These are phyloP conservation scores for Heliconius erato DNA, from an alignment of 2,888 invertebrate species.

Conservation along the genomic window DNA sequence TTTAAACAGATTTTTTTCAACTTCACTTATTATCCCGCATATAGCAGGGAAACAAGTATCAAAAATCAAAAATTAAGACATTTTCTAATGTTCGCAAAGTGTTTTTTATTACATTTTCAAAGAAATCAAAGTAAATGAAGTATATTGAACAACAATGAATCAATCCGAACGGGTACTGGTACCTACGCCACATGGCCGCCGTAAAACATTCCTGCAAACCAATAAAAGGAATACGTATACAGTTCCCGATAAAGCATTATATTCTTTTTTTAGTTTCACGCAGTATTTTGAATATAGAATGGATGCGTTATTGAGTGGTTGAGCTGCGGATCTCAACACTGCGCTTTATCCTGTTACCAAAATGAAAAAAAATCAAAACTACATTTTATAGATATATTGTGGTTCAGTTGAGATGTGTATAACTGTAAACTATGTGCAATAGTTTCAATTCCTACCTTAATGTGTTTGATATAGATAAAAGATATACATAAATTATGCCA, in stretches of 20 bases:
- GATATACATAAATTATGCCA: too few species aligned
- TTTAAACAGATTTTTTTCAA: too few species aligned
- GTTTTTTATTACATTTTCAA: neutral
- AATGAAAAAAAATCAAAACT: neutral
- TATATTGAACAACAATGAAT: conserved; percentile 16
- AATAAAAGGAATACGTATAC: conserved; percentile 28
- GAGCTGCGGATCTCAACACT: neutral
- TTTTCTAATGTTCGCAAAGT: neutral
- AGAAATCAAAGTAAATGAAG: conserved; percentile 8
- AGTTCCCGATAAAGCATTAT: conserved; percentile 18
- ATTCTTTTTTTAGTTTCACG: neutral
- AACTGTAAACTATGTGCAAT: too few species aligned
- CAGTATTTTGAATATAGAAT: neutral
- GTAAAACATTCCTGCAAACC: conserved; percentile 42
- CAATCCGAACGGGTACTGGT: conserved; percentile 32
- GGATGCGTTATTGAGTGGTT: neutral
- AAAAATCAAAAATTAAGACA: neutral
- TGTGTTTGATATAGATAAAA: too few species aligned
- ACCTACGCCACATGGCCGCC: conserved; percentile 40
- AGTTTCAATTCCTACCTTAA: too few species aligned
- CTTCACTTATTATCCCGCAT: too few species aligned
- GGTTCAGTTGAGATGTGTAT: too few species aligned
- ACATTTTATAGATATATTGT: too few species aligned
- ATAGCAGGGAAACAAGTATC: too few species aligned
- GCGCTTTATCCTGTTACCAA: neutral